Evolutionary conservation across 2,797 vertebrate species (phyloP), one percentile per base, ranked within the genome.

Genomic region (Pristis pectinata): DNA sequence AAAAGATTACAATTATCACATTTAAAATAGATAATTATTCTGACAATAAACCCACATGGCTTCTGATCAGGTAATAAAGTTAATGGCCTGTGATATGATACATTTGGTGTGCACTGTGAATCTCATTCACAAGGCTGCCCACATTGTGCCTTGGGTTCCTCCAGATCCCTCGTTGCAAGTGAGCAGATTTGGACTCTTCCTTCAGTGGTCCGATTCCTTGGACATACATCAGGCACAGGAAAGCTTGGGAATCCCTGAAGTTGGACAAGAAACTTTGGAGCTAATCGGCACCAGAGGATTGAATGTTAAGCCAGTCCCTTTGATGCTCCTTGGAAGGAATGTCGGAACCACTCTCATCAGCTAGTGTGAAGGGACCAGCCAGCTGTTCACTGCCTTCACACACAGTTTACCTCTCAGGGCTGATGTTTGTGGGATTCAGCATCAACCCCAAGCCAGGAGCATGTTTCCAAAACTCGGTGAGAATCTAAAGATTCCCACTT

Each of bases 1-100:
- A 41, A 91, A 59, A 91, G 24, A 91, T 61, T 67, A 37, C 59
- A 41, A 67, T 91, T 91, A 91, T 91, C 59, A 91, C 61, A 91
- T 64, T 91, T 67, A 19, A 19, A 67, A 64, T 61, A 64, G 61
- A 67, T 91, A n/a, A 37, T 91, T 91, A 91, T 91, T 89, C 30
- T 15, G n/a, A 41, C 59, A 91, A 67, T 37, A 89, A n/a, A 61
- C 59, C 59, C 34, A 61, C 53, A 64, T 22, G 59, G 37, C n/a
- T 67, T 37, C 61, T 2, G 59, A 91, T 91, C 87, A 91, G 87
- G 87, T 91, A 67, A 91, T 91, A 91, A 91, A 91, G 64, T n/a
- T 91, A 91, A 91, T 91, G 87, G n/a, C 22, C 87, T 41, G 34
- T 91, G n/a, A 37, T n/a, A 24, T 91, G 87, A 64, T 64, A 34